A percentile compares a stretch with the other conserved stretches of the same genome.
phyloP scores from a whole-genome alignment of 2,113 vertebrate genomes.

The Callorhinus ursinus region DNA sequence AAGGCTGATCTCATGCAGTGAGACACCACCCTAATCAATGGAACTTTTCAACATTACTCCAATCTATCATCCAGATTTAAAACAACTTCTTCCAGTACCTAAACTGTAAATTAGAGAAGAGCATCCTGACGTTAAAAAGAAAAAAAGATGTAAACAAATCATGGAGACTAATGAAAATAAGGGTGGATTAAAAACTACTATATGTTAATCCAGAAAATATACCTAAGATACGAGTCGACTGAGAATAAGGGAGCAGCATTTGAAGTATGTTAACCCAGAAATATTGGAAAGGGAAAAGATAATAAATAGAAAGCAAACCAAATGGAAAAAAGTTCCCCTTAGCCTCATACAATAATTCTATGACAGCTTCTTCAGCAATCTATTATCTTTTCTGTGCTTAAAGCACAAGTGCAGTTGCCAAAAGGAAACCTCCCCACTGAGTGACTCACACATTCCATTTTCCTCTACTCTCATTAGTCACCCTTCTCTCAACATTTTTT shows the following conservation, averaged over 20 bases:
- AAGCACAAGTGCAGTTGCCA: constrained; percentile 39
- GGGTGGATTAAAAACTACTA: not conserved
- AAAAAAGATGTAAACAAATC: not conserved
- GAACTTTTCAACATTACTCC: not conserved
- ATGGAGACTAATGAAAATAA: constrained; percentile 31
- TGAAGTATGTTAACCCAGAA: constrained; percentile 34
- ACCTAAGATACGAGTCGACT: not conserved
- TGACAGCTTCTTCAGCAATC: not conserved
- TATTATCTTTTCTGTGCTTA: not conserved
- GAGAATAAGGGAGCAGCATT: constrained; percentile 7
- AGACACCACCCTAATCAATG: not conserved
- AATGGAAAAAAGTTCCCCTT: not conserved
- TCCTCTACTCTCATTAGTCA: constrained; percentile 46
- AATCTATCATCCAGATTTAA: constrained; percentile 39
- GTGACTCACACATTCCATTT: constrained; percentile 67
- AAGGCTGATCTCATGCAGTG: not conserved
- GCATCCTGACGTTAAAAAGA: not conserved
- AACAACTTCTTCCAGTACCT: constrained; percentile 27
- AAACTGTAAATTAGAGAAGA: not conserved
- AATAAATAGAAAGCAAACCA: constrained; percentile 50
- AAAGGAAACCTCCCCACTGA: constrained; percentile 41
- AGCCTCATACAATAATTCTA: not conserved
- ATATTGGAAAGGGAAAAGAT: constrained; percentile 23
- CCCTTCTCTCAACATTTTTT: not conserved
- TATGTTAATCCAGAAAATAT: constrained; percentile 38